These are phyloP conservation scores for Pristionchus fissidentatus DNA, from an alignment of 2,888 invertebrate species.

Conservation along the genomic window DNA sequence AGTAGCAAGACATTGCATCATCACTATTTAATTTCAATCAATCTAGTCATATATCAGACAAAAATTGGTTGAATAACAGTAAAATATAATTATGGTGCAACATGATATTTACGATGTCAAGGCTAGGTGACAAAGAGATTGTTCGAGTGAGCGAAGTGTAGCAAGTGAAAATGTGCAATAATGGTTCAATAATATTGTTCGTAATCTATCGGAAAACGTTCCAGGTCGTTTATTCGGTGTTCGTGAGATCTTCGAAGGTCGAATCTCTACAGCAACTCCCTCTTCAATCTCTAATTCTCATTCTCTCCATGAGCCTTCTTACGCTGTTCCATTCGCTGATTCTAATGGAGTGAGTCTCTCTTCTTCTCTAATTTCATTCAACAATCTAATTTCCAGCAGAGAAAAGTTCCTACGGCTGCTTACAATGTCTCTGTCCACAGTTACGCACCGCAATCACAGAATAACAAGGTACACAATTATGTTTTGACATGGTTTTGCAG, in stretches of 20 bases:
- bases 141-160: too few species aligned
- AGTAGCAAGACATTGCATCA: too few species aligned
- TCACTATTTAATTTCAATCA: too few species aligned
- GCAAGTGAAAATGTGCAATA: too few species aligned
- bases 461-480: slow-evolving; percentile 17
- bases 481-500: too few species aligned
- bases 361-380: background rate
- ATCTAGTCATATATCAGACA: too few species aligned
- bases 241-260: slow-evolving; percentile 57
- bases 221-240: slow-evolving; percentile 61
- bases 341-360: background rate
- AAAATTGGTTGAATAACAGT: too few species aligned
- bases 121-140: too few species aligned
- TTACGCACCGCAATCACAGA: slow-evolving; percentile 4
- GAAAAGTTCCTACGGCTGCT: background rate
- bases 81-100: too few species aligned
- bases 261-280: background rate
- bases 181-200: too few species aligned
- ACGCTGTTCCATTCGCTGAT: background rate
- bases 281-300: slow-evolving; percentile 12
- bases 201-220: too few species aligned
- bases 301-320: slow-evolving; percentile 27
- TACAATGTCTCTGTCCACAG: slow-evolving; percentile 36
- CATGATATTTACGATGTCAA: too few species aligned
- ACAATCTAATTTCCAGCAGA: background rate